Evolutionary conservation across 2,797 vertebrate genomes (phyloP).

Genomic region (Okamejei kenojei): DNA sequence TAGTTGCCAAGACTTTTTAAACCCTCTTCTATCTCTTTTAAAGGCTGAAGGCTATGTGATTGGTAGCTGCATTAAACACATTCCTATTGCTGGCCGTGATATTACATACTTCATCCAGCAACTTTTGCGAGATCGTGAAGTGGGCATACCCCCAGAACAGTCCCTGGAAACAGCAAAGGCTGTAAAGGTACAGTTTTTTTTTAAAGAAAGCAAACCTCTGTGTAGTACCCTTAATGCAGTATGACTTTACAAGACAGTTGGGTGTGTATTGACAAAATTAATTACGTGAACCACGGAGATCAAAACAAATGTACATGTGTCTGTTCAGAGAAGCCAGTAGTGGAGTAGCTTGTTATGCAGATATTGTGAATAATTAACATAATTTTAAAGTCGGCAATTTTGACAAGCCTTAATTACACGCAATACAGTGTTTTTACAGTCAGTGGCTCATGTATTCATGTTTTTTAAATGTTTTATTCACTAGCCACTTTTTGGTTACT

Average conservation of each 20-base stretch:
- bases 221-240: background rate
- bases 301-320: too few species aligned
- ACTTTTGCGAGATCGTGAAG: conserved; percentile 85
- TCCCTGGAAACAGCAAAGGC: conserved; percentile 95
- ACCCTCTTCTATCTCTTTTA: background rate
- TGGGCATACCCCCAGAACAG: conserved; percentile 93
- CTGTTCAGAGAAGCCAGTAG: too few species aligned
- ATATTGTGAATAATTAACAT: too few species aligned
- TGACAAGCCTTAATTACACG: too few species aligned
- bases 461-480: background rate
- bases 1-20: background rate
- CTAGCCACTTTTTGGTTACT: background rate
- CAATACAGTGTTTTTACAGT: background rate
- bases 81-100: conserved; percentile 92
- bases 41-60: conserved; percentile 96
- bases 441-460: background rate
- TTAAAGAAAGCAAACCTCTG: too few species aligned
- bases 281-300: too few species aligned
- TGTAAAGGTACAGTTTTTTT: conserved; percentile 70
- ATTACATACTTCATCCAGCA: conserved; percentile 98
- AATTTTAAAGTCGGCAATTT: background rate
- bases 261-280: too few species aligned
- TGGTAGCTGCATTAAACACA: conserved; percentile 98
- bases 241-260: too few species aligned
- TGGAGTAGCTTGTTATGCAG: too few species aligned